phyloP scores from a whole-genome alignment of 2,113 vertebrate species.

The Lycocorax pyrrhopterus region DNA sequence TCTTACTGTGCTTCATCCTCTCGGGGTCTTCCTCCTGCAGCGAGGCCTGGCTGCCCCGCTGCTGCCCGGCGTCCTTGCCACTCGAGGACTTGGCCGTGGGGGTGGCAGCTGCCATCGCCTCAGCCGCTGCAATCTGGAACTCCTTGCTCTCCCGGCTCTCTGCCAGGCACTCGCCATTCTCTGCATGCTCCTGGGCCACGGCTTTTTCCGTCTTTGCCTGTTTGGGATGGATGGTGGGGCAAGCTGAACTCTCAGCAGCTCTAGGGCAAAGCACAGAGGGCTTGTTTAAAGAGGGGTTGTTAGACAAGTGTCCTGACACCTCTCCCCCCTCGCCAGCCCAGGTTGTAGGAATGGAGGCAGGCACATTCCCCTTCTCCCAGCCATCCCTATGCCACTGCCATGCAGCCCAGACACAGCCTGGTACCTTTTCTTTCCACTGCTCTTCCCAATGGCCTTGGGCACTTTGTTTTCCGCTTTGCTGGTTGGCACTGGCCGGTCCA shows the following conservation, averaged over 20 bases:
- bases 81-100: slow-evolving; percentile 47
- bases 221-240: slow-evolving; percentile 85
- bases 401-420: background rate
- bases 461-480: slow-evolving; percentile 74
- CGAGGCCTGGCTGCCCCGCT: slow-evolving; percentile 61
- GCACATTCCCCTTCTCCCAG: background rate
- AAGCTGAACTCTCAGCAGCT: slow-evolving; percentile 80
- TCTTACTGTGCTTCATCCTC: slow-evolving; percentile 96
- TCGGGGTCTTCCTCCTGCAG: slow-evolving; percentile 88
- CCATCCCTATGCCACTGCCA: background rate
- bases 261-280: slow-evolving; percentile 74
- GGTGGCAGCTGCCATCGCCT: slow-evolving; percentile 25
- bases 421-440: slow-evolving; percentile 89
- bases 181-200: slow-evolving; percentile 69
- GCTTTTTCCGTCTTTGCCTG: slow-evolving; percentile 83
- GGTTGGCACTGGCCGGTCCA: slow-evolving; percentile 74
- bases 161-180: slow-evolving; percentile 81
- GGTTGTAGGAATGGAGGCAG: background rate
- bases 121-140: slow-evolving; percentile 71
- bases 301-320: background rate
- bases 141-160: slow-evolving; percentile 73
- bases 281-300: slow-evolving; percentile 52
- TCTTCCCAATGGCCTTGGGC: slow-evolving; percentile 77
- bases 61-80: slow-evolving; percentile 71
- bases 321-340: background rate